Percentiles rank a stretch among this genome's conserved stretches.
These are phyloP conservation scores for Caenorhabditis inopinata DNA, from an alignment of 1,140 invertebrate species.

Conservation along the genomic window DNA sequence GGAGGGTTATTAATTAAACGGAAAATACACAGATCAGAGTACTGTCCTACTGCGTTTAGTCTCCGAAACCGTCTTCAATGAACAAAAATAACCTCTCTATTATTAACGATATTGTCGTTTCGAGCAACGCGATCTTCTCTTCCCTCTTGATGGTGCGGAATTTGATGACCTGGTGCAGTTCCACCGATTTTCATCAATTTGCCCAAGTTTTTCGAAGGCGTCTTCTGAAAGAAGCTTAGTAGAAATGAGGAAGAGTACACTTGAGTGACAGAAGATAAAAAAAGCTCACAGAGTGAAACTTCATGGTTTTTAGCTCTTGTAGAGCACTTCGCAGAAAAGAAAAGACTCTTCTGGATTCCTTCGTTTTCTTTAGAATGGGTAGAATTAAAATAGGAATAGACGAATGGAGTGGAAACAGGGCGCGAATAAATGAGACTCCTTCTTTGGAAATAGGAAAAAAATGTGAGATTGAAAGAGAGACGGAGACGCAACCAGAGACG, in stretches of 20 bases:
- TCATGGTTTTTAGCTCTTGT: neutral
- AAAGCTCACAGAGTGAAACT: neutral
- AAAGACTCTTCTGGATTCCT: neutral
- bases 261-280: neutral
- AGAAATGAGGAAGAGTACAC: neutral
- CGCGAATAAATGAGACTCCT: neutral
- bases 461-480: neutral
- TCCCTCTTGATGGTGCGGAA: neutral
- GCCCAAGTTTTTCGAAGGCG: constrained; percentile 13
- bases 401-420: neutral
- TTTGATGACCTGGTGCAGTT: neutral
- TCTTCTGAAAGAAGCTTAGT: neutral
- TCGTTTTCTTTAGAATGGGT: neutral
- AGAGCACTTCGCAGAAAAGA: neutral
- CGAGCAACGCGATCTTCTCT: neutral
- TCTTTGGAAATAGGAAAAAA: neutral
- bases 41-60: too few relatives aligned
- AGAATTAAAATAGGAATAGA: neutral
- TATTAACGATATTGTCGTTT: neutral
- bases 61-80: too few relatives aligned
- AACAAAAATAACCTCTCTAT: neutral
- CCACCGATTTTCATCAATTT: neutral
- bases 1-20: too few relatives aligned
- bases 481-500: neutral
- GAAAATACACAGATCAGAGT: too few relatives aligned